Evolutionary conservation across 37 sponge, comb jelly and placozoan genomes (phyloP).

Genomic region (Tethya wilhelma): DNA sequence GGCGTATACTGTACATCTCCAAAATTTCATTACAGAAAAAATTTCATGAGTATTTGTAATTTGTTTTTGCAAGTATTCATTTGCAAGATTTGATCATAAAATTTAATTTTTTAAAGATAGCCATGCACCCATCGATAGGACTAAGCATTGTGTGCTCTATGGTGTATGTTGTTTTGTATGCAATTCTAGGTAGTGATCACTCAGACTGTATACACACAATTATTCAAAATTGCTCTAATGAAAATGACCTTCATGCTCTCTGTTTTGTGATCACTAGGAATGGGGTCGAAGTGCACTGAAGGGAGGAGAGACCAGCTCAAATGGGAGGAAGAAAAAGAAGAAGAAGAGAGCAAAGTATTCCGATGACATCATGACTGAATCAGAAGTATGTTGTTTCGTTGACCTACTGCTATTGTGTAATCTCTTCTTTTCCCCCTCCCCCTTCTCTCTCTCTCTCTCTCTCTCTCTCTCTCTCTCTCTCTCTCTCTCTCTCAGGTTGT

Average conservation of each 20-base stretch:
- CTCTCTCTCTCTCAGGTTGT: slow-evolving; percentile 66
- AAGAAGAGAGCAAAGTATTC: slow-evolving; percentile 12
- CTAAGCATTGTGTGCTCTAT: not conserved
- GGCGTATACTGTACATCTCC: too few species aligned
- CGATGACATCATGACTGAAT: slow-evolving; percentile 67
- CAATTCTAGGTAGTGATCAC: too few species aligned
- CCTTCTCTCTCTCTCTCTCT: too few species aligned
- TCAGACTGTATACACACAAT: too few species aligned
- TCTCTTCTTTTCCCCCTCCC: too few species aligned
- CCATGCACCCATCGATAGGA: not conserved
- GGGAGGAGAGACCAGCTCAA: not conserved
- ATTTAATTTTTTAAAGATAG: not conserved
- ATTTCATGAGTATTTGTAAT: too few species aligned
- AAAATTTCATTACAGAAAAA: too few species aligned
- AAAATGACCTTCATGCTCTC: too few species aligned
- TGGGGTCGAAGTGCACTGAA: slow-evolving; percentile 25
- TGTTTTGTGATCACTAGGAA: too few species aligned
- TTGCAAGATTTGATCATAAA: too few species aligned
- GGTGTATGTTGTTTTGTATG: not conserved
- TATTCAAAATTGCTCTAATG: too few species aligned
- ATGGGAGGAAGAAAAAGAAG: slow-evolving; percentile 4
- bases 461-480: not conserved
- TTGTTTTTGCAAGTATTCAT: not conserved
- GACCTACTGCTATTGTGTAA: too few species aligned
- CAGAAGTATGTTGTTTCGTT: slow-evolving; percentile 66